Conservation (phyloP, 2,113 vertebrate species). For the Cacatua alba region DNA sequence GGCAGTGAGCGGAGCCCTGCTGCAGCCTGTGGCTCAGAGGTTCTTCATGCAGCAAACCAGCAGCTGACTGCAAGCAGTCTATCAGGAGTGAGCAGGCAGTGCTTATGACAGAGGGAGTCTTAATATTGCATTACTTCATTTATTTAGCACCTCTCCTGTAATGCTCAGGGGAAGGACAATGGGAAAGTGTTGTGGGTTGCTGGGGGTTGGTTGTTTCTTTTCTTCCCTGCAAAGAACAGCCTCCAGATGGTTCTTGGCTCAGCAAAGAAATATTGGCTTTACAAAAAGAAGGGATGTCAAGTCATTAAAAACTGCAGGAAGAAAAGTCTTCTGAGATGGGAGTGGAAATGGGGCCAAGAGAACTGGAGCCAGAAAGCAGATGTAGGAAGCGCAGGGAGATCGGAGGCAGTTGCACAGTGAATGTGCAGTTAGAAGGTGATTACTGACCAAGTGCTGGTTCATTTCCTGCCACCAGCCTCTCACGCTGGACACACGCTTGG, state of each 20-base stretch:
- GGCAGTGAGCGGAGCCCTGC: accelerated
- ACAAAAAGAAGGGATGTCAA: not conserved
- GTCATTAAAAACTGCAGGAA: not conserved
- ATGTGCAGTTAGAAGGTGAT: not conserved
- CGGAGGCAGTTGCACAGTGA: accelerated
- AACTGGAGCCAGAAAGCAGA: not conserved
- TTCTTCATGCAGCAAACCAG: not conserved
- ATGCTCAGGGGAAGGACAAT: slow-evolving; percentile 15
- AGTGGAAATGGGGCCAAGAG: not conserved
- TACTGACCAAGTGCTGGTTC: not conserved
- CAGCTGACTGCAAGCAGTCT: not conserved
- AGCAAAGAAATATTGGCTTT: not conserved
- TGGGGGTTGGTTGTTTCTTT: not conserved
- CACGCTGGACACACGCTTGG: accelerated
- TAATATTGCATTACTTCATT: slow-evolving; percentile 11
- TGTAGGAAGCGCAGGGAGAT: not conserved
- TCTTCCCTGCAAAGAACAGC: not conserved
- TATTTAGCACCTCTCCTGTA: slow-evolving; percentile 25
- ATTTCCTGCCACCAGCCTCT: not conserved
- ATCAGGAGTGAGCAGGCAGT: not conserved
- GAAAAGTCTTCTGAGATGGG: not conserved
- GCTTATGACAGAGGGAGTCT: not conserved
- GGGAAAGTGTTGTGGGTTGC: not conserved
- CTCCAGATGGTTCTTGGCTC: slow-evolving; percentile 5
- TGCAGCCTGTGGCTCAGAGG: not conserved